These are phyloP conservation scores for Gulo gulo DNA, from an alignment of 2,113 vertebrate genomes.

Conservation along the genomic window DNA sequence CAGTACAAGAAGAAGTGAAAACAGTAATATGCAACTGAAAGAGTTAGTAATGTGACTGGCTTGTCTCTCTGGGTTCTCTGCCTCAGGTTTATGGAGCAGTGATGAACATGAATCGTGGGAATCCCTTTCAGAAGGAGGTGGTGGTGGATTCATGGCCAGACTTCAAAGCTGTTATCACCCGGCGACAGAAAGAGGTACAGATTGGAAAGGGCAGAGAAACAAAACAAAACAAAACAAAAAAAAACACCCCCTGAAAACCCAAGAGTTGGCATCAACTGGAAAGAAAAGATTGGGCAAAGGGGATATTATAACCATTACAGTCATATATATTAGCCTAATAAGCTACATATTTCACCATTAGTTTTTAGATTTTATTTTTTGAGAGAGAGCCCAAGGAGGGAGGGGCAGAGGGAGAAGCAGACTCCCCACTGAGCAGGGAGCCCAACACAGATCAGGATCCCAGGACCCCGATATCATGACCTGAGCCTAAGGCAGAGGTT, in stretches of 20 bases:
- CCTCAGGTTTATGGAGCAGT: constrained; percentile 80
- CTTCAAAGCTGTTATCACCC: constrained; percentile 83
- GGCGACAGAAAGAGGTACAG: constrained; percentile 77
- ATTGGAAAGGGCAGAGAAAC: background rate
- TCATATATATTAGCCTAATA: background rate
- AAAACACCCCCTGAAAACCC: background rate
- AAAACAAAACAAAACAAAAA: background rate
- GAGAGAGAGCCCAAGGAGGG: background rate
- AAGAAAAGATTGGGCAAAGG: background rate
- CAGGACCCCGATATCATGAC: background rate
- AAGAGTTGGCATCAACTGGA: background rate
- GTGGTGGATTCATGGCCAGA: constrained; percentile 84
- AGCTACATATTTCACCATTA: background rate
- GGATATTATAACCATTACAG: background rate
- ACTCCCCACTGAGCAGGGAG: background rate
- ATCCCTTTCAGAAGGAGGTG: constrained; percentile 81
- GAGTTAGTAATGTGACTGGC: background rate
- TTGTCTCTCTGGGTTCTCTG: background rate
- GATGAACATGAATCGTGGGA: constrained; percentile 81
- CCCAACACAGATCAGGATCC: background rate
- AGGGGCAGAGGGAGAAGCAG: background rate
- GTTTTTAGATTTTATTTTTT: background rate
- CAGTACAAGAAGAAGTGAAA: background rate
- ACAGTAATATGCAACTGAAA: background rate
- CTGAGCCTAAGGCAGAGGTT: background rate